These are phyloP conservation scores for Istiophorus platypterus DNA, from an alignment of 2,113 vertebrate species.

Conservation along the genomic window DNA sequence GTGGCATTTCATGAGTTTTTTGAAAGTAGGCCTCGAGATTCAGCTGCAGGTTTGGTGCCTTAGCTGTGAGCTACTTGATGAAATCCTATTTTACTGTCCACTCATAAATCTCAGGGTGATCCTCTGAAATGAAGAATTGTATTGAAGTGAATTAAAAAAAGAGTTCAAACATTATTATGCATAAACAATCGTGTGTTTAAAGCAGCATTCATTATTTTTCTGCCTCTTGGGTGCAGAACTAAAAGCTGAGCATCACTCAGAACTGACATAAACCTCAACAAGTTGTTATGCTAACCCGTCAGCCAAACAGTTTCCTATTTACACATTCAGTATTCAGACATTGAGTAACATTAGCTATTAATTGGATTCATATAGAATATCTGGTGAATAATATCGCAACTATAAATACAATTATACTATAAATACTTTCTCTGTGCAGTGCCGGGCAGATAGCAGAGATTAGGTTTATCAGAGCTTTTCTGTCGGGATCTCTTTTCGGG, in stretches of 20 bases:
- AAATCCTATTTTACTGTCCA: neutral
- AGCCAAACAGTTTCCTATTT: no score
- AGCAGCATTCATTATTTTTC: neutral
- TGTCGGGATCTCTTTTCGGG: no score
- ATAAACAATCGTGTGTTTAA: neutral
- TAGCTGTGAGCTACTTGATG: neutral
- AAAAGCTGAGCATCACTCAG: neutral
- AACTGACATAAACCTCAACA: neutral
- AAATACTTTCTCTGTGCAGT: neutral
- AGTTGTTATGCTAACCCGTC: neutral
- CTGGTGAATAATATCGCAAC: neutral
- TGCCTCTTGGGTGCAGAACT: neutral
- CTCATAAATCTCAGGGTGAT: neutral
- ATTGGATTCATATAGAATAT: neutral
- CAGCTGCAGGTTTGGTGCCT: neutral
- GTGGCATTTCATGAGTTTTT: neutral
- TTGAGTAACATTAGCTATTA: no score
- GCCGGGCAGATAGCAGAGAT: no score
- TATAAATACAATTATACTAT: no score
- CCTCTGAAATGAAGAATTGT: neutral
- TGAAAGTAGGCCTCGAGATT: neutral
- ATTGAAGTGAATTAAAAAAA: neutral
- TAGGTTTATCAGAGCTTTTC: no score
- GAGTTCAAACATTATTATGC: neutral
- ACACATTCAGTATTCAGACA: no score